Percentiles rank a stretch among this genome's conserved stretches.
Conservation (phyloP, 2,113 vertebrate genomes). For the Thunnus thynnus region DNA sequence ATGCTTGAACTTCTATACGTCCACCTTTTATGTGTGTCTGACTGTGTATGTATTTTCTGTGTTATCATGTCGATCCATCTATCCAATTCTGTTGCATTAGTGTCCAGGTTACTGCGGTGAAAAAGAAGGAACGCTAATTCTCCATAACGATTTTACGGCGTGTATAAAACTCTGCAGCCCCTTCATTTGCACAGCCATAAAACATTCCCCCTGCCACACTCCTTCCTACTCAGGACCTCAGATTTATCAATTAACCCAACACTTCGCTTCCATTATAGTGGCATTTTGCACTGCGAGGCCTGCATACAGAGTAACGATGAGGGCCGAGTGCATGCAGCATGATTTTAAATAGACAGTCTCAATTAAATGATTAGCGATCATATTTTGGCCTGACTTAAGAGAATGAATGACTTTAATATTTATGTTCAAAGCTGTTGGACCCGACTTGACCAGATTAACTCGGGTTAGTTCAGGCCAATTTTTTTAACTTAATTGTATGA, state of each 20-base stretch:
- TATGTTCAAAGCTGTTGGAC: slow-evolving; percentile 51
- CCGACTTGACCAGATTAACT: slow-evolving; percentile 28
- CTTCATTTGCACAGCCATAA: slow-evolving; percentile 83
- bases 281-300: slow-evolving; percentile 66
- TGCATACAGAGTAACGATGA: slow-evolving; percentile 59
- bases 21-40: slow-evolving; percentile 34
- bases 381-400: slow-evolving; percentile 48
- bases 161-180: slow-evolving; percentile 81
- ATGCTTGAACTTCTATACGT: slow-evolving; percentile 37
- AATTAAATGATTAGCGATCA: slow-evolving; percentile 58
- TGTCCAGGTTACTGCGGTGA: slow-evolving; percentile 65
- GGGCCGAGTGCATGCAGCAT: slow-evolving; percentile 36
- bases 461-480: slow-evolving; percentile 28
- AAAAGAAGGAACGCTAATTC: slow-evolving; percentile 76
- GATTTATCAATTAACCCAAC: slow-evolving; percentile 83
- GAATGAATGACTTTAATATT: slow-evolving; percentile 51
- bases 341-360: slow-evolving; percentile 55
- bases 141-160: slow-evolving; percentile 82
- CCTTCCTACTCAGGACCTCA: slow-evolving; percentile 72
- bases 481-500: slow-evolving; percentile 29
- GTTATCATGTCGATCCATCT: slow-evolving; percentile 49
- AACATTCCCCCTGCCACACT: slow-evolving; percentile 73
- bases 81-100: slow-evolving; percentile 72
- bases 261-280: slow-evolving; percentile 76
- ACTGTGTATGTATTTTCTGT: slow-evolving; percentile 40